Evolutionary conservation across 2,113 vertebrate genomes (phyloP), one percentile per base, ranked within the genome.

Genomic region (Channa maculata): DNA sequence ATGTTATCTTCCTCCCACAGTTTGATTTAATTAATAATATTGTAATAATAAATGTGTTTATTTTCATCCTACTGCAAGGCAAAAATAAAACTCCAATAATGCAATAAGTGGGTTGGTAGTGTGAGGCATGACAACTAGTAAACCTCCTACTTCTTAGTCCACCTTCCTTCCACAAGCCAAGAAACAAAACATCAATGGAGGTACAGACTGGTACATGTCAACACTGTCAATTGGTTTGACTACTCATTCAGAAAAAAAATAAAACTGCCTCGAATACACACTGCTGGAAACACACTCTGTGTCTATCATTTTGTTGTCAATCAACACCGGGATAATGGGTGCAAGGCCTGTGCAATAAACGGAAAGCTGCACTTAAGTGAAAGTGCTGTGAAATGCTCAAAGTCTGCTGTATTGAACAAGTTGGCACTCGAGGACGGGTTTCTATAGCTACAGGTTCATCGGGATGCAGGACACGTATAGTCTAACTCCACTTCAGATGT

Each of bases 371-470:
- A 88, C 83, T 89, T 70, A 66, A 66, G 48, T 46, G 38, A 87
- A 89, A 90, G 83, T 82, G 85, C 74, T 77, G 74, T 41, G 74
- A 61, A 72, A 53, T 24, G 24, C 75, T 81, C 52, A 72, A 79
- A 89, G 80, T 65, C 68, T 64, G 62, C 77, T 54, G 71, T 70
- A 65, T 80, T 75, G 71, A 85, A 72, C 78, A 58, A 84, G 65
- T 66, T 75, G 51, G 53, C 46, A 55, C 62, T 77, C 2, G 8
- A 77, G 76, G 59, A 55, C 3, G 41, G 24, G 89, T 91, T 86
- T 84, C 89, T 81, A 85, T 87, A 71, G 89, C 51, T 68, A 89
- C 83, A 5, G 53, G 51, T 71, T 77, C 46, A 87, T 91, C 79
- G 80, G 58, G 64, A 92, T 85, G 84, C 83, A 55, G 62, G 37